Evolutionary conservation across 2,888 invertebrate genomes (phyloP), one percentile per base, ranked within the genome.

Genomic region (Cheilosia vulpina): DNA sequence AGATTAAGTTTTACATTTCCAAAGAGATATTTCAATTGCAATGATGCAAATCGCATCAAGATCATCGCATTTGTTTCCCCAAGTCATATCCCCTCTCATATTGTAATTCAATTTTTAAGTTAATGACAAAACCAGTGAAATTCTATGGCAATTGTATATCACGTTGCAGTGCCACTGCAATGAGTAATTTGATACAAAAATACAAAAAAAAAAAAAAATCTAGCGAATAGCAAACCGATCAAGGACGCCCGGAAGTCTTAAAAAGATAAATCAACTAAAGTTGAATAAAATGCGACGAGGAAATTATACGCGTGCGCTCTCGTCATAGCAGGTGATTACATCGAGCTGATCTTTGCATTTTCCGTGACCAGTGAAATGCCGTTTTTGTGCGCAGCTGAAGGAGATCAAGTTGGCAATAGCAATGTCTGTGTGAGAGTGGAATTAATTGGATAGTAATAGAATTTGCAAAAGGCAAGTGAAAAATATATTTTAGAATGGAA

Each of bases 231-330:
- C 57, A 31, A 50, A 45, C 53, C 47, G 78, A 78, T 78, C 78
- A 78, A 78, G 78, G 78, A 78, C 78, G 69, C 78, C 78, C 78
- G 78, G 78, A 78, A 78, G 78, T 78, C 57, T 71, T 50, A 31
- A 69, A 55, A 55, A 69, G 78, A 78, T 78, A 69, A 78, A 78
- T 78, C 78, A 78, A 63, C 69, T 62, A 17, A 66, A 68, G 63
- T 45, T 62, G 68, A 62, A 62, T 62, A 69, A 55, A 68, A 62
- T 41, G 55, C 52, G 52, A 21, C 50, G 27, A 45, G 31, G 62
- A 41, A 47, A 60, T 68, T 27, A n/a, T 66, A 43, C 19, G 41
- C 57, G 47, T 38, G 38, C 38, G 43, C 43, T 66, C 31, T 31
- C 66, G 75, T 65, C 75, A 47, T 50, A 47, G 55, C 75, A 75